Percentiles rank a stretch among this genome's conserved stretches.
Conservation (phyloP, 2,113 vertebrate species). For the Rhinoptilus africanus region DNA sequence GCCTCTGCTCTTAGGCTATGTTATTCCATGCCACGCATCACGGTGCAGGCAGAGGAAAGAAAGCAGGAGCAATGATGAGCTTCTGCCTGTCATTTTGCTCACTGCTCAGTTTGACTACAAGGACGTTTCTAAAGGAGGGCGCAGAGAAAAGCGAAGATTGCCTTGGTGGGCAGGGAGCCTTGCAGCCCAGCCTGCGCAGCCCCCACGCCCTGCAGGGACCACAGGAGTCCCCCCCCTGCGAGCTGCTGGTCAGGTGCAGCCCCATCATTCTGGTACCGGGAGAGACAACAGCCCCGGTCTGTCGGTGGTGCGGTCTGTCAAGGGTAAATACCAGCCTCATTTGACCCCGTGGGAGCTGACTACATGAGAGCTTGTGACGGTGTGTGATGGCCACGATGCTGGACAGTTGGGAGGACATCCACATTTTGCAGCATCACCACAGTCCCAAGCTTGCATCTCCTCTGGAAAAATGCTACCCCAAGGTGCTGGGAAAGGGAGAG, state of each 20-base stretch:
- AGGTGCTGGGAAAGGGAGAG: not conserved
- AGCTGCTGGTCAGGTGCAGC: not conserved
- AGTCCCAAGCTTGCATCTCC: not conserved
- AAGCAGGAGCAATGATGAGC: not conserved
- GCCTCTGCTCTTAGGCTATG: not conserved
- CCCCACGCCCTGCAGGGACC: not conserved
- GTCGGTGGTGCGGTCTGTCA: rapidly evolving
- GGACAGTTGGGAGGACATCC: not conserved
- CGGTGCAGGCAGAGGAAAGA: not conserved
- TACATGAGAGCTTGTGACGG: rapidly evolving
- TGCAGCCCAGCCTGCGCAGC: not conserved
- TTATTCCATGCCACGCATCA: not conserved
- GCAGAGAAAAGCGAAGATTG: not conserved
- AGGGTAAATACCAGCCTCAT: not conserved
- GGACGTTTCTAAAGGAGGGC: not conserved
- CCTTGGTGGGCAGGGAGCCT: not conserved
- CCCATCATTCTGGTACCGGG: not conserved
- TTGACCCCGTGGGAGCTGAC: too few species aligned
- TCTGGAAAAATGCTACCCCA: not conserved
- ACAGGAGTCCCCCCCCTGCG: rapidly evolving
- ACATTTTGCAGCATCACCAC: not conserved
- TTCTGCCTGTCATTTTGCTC: not conserved
- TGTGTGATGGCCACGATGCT: not conserved
- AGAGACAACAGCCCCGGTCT: rapidly evolving
- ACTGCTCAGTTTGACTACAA: not conserved